These are phyloP conservation scores for Epinephelus moara DNA, from an alignment of 2,113 vertebrate species.

Conservation along the genomic window DNA sequence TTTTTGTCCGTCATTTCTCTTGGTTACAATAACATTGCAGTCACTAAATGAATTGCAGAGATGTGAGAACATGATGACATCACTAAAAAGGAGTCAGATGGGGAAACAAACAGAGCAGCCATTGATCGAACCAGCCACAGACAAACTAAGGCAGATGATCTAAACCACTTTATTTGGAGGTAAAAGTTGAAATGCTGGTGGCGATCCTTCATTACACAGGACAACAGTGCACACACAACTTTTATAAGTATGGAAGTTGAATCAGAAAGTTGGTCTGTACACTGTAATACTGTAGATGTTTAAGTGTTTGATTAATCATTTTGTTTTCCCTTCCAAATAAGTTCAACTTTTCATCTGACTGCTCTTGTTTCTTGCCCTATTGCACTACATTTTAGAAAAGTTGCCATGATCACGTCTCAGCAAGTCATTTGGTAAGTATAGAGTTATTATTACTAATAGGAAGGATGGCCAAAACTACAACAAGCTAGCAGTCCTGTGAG, in stretches of 20 bases:
- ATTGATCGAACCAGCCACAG: not conserved
- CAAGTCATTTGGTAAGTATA: not conserved
- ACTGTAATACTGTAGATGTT: not conserved
- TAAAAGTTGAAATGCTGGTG: not conserved
- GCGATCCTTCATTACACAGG: not conserved
- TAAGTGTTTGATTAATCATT: not conserved
- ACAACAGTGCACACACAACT: not conserved
- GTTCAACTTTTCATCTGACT: not conserved
- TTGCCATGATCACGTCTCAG: not conserved
- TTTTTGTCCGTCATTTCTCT: not conserved
- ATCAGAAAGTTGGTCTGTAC: not conserved
- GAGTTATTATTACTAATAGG: not conserved
- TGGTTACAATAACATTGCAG: slow-evolving; percentile 2
- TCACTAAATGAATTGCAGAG: not conserved
- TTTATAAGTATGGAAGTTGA: not conserved
- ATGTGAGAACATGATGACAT: slow-evolving; percentile 8
- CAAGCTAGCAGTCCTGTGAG: no score
- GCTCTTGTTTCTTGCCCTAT: not conserved
- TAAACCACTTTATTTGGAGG: slow-evolving; percentile 11
- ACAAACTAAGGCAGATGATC: not conserved
- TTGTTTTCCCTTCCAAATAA: not conserved
- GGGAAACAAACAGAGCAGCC: not conserved
- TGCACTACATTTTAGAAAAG: not conserved
- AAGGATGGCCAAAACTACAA: not conserved
- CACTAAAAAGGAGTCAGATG: not conserved